Base-by-base conservation (phyloP, 2,888 invertebrate genomes). In the Liodrosophila aerea region DNA sequence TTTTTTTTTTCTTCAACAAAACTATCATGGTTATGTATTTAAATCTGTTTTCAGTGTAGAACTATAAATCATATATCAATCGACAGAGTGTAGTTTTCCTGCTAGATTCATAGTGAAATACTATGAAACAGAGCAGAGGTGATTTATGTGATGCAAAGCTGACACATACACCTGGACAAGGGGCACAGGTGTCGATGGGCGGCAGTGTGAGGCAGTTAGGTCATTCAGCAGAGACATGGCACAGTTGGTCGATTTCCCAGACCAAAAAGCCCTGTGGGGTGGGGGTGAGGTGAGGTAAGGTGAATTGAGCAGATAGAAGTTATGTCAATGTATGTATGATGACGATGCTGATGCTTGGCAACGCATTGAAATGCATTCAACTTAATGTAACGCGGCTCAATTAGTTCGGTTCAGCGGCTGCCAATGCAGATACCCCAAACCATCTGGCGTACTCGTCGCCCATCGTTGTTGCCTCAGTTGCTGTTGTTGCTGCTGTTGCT, bases 321-420 rank as follows among this genome's bases (percentile, higher is more conserved):
- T 51, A 18, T 22, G 47, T 37, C 44, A 47, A 37, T 49, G 62
- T 53, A 45, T 60, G 47, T 30, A 47, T 54, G 46, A 50, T 59
- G 64, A 49, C 44, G 62, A 49, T 52, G 73, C 50, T 40, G 64
- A 65, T 70, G 80, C 80, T 68, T 66, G 82, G 78, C 86, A 84
- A 74, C 76, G 73, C 85, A 89, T 90, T 89, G 76, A 88, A 85
- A 88, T 75, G 87, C 89, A 88, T 83, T 89, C 90, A 89, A 88
- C 88, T 90, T 83, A 85, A 88, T 82, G 85, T 89, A 89, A 89
- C 88, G 85, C 88, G 89, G 89, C 89, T 89, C 89, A 89, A 89
- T 89, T 89, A 89, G 87, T 85, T 83, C 89, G 89, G 89, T 89
- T 89, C 89, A 89, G 83, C 87, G 64, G 70, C 52, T 85, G 64